These are phyloP conservation scores for Raja brachyura DNA, from an alignment of 2,113 vertebrate species.

Conservation along the genomic window DNA sequence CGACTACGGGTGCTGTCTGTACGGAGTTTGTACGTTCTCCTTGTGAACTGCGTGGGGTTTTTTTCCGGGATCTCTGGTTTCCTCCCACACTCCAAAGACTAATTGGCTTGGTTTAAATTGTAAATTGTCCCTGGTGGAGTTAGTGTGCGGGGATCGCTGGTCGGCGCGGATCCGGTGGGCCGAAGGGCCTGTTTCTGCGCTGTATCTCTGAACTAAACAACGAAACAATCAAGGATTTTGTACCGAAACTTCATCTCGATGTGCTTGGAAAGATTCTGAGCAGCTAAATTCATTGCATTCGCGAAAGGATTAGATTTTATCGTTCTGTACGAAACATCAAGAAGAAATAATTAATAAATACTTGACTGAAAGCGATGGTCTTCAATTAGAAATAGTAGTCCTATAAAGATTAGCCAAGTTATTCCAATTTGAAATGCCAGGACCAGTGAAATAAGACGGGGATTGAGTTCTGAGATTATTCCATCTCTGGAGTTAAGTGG, in stretches of 20 bases:
- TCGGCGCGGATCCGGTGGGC: no score
- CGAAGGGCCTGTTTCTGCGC: no score
- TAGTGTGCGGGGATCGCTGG: no score
- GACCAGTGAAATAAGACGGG: background rate
- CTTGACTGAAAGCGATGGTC: slow-evolving; percentile 1
- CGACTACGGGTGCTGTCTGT: no score
- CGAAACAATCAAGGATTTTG: background rate
- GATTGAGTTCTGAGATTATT: slow-evolving; percentile 26
- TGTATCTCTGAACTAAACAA: no score
- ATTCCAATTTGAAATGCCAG: slow-evolving; percentile 25
- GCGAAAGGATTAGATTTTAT: slow-evolving; percentile 34
- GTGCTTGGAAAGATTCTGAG: background rate
- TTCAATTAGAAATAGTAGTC: slow-evolving; percentile 6
- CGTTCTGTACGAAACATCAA: slow-evolving; percentile 1
- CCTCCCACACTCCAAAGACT: no score
- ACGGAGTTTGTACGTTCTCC: no score
- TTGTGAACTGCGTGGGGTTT: no score
- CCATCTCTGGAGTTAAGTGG: background rate
- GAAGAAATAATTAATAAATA: slow-evolving; percentile 34
- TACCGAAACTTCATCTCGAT: slow-evolving; percentile 11
- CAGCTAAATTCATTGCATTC: slow-evolving; percentile 1
- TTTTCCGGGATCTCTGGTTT: no score
- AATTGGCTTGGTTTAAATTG: no score
- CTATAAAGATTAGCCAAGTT: background rate
- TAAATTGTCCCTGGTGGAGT: no score